Evolutionary conservation across 2,888 invertebrate genomes (phyloP).

Genomic region (Kryphioiulus occultus): DNA sequence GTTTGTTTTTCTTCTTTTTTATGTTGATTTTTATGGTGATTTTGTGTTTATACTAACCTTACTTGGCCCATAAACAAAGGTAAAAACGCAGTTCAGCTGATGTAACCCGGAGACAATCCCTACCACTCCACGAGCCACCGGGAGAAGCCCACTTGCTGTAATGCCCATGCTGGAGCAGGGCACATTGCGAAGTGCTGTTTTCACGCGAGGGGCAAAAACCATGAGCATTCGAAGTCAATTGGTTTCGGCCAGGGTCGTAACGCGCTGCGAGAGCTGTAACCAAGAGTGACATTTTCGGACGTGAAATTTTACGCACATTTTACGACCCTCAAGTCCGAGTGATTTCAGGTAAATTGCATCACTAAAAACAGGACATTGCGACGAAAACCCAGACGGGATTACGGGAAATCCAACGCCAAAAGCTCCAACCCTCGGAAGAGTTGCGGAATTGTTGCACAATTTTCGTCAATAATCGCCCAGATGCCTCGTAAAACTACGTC

Average conservation of each 20-base stretch:
- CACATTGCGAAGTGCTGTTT: no score
- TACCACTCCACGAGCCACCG: no score
- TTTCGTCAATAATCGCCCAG: background rate
- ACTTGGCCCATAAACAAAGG: no score
- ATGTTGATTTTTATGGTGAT: no score
- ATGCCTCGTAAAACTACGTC: background rate
- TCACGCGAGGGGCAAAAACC: no score
- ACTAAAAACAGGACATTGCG: background rate
- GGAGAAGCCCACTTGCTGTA: no score
- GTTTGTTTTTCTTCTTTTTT: no score
- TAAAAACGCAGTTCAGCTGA: no score
- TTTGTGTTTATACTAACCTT: no score
- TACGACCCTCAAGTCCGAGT: background rate
- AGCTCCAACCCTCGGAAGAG: background rate
- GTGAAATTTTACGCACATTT: background rate
- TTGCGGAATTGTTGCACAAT: background rate
- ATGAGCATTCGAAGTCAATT: no score
- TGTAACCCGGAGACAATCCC: no score
- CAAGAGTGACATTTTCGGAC: background rate
- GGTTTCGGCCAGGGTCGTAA: background rate
- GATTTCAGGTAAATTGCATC: background rate
- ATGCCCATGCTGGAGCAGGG: no score
- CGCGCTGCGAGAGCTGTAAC: background rate
- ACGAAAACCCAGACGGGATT: background rate
- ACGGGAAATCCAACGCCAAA: background rate